Conservation (phyloP, 2,113 vertebrate species). For the Heptranchias perlo region DNA sequence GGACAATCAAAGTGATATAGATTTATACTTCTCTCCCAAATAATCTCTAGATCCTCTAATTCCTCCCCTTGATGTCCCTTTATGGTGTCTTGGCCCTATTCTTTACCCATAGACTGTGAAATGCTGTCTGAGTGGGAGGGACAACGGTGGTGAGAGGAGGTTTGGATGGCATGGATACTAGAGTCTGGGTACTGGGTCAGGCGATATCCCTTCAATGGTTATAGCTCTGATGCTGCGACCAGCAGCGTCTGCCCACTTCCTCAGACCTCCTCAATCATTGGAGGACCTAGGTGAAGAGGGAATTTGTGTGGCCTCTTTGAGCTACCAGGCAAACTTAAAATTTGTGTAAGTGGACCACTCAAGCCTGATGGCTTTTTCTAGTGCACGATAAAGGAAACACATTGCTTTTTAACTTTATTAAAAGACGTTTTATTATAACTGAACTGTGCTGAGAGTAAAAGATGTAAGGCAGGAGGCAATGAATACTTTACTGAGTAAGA, state of each 20-base stretch:
- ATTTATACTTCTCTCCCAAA: not conserved
- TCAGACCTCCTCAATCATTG: not conserved
- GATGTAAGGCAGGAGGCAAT: not conserved
- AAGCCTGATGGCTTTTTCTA: not conserved
- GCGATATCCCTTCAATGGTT: not conserved
- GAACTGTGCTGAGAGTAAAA: not conserved
- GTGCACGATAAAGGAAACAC: not conserved
- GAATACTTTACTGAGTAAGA: not conserved
- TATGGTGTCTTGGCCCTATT: not conserved
- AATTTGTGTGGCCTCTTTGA: not conserved
- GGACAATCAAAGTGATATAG: not conserved
- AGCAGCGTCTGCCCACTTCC: not conserved
- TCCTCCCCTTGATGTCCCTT: no score
- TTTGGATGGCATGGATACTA: not conserved
- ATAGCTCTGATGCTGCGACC: not conserved
- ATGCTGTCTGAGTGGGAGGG: not conserved
- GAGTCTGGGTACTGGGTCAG: not conserved
- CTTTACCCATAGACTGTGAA: not conserved
- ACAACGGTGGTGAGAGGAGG: not conserved
- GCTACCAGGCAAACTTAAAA: not conserved
- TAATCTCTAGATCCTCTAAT: not conserved
- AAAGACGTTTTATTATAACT: not conserved
- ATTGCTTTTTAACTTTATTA: not conserved
- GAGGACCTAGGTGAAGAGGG: no score
- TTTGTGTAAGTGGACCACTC: not conserved